A percentile compares a stretch with the other conserved stretches of the same genome.
These are phyloP conservation scores for Scalopus aquaticus DNA, from an alignment of 2,113 vertebrate species.

Conservation along the genomic window DNA sequence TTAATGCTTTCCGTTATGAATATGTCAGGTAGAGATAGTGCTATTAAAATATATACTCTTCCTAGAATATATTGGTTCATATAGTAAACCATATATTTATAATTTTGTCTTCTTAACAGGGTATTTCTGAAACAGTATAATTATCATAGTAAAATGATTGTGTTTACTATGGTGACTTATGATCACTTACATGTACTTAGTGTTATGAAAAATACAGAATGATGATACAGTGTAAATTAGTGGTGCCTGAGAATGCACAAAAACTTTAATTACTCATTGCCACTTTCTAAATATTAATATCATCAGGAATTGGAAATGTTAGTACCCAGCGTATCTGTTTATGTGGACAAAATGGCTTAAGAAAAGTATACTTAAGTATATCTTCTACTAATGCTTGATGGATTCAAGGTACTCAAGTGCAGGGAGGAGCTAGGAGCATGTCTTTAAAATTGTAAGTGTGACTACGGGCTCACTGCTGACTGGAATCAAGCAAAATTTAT, in stretches of 20 bases:
- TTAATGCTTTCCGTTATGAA: slow-evolving; percentile 10
- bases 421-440: not conserved
- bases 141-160: not conserved
- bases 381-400: not conserved
- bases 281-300: not conserved
- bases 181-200: not conserved
- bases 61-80: not conserved
- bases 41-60: slow-evolving; percentile 9
- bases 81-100: slow-evolving; percentile 5
- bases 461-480: not conserved
- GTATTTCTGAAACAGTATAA: not conserved
- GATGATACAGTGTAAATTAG: not conserved
- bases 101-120: not conserved
- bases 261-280: not conserved
- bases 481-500: not conserved
- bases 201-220: not conserved
- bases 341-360: not conserved
- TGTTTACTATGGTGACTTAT: not conserved
- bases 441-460: not conserved
- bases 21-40: not conserved
- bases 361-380: not conserved
- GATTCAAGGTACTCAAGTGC: not conserved
- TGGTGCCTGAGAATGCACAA: not conserved
- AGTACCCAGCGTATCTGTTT: not conserved
- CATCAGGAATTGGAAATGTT: not conserved